phyloP scores from a whole-genome alignment of 2,888 invertebrate genomes.

The Dryobota labecula region DNA sequence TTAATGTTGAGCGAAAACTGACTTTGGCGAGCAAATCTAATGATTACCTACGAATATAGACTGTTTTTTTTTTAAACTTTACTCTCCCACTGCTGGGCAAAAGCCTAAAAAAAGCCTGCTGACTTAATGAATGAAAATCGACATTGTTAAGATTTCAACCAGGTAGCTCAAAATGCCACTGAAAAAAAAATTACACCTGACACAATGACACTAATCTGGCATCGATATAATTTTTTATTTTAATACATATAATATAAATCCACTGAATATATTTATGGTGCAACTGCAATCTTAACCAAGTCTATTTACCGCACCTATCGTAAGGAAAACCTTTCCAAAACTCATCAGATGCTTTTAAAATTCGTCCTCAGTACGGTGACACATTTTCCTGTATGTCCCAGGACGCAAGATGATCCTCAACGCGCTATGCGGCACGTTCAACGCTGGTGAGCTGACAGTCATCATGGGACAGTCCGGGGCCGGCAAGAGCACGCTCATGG shows the following conservation, averaged over 20 bases:
- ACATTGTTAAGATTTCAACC: background rate
- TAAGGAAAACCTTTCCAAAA: conserved; percentile 25
- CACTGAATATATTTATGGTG: too few species aligned
- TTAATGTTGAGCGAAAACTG: too few species aligned
- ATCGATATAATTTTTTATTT: too few species aligned
- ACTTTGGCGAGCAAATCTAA: background rate
- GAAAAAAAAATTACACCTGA: too few species aligned
- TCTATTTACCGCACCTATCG: too few species aligned
- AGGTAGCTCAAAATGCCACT: background rate
- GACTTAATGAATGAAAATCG: background rate
- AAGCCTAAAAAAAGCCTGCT: too few species aligned
- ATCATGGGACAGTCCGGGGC: conserved; percentile 98
- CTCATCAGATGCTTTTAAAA: conserved; percentile 17
- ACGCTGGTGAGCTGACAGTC: conserved; percentile 94
- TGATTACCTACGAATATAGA: background rate
- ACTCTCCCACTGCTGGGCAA: too few species aligned
- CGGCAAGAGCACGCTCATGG: conserved; percentile 96
- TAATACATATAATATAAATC: too few species aligned
- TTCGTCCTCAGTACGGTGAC: conserved; percentile 27
- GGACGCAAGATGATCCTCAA: conserved; percentile 91
- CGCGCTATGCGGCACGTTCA: conserved; percentile 92
- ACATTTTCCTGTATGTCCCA: conserved; percentile 76
- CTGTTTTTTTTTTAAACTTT: background rate
- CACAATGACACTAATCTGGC: background rate
- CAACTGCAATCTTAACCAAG: background rate